These are phyloP conservation scores for Macroteleia sp. DNA, from an alignment of 2,888 invertebrate species.

Conservation along the genomic window DNA sequence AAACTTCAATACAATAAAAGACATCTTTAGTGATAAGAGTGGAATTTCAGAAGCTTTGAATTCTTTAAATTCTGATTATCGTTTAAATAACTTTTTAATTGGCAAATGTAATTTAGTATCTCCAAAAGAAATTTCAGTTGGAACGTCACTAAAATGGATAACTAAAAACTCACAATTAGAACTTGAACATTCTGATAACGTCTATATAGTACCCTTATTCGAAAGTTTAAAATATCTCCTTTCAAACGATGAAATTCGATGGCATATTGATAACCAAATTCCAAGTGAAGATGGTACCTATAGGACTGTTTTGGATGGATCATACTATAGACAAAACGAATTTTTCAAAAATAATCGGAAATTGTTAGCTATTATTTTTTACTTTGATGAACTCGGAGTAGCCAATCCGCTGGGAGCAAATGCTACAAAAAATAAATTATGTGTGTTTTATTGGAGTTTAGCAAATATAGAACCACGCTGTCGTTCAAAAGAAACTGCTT, in stretches of 20 bases:
- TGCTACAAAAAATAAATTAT: neutral
- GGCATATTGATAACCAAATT: slow-evolving; percentile 36
- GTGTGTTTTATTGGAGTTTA: neutral
- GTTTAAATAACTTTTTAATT: slow-evolving; percentile 5
- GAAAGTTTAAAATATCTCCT: slow-evolving; percentile 1
- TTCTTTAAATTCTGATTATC: slow-evolving; percentile 6
- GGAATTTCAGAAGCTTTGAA: neutral
- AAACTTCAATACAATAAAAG: neutral
- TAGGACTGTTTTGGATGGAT: neutral
- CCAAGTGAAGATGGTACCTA: neutral
- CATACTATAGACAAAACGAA: neutral
- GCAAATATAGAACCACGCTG: slow-evolving; percentile 1
- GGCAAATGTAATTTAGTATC: neutral
- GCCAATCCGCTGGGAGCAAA: neutral
- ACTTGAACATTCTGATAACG: neutral
- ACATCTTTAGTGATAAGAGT: neutral
- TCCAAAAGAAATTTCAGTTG: neutral
- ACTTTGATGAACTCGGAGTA: neutral
- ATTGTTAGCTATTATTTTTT: neutral
- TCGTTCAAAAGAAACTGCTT: neutral
- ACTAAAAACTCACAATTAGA: slow-evolving; percentile 2
- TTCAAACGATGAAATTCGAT: neutral
- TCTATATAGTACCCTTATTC: slow-evolving; percentile 61
- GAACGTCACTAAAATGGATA: neutral
- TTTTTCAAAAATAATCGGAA: neutral